Base-by-base conservation (phyloP, 2,113 vertebrate genomes). In the Colaptes auratus region DNA sequence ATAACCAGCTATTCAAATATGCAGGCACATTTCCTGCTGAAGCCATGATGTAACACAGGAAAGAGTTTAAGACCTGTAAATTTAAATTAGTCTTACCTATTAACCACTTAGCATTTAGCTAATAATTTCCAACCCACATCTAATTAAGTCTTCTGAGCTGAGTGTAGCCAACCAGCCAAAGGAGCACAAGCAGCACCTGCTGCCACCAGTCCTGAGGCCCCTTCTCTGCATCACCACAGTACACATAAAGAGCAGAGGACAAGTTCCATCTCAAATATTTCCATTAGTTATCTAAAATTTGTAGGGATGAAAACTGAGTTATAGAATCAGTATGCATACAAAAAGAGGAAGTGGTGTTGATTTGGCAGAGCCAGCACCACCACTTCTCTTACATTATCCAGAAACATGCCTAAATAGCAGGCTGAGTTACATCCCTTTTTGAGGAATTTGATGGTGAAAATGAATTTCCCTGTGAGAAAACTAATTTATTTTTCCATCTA, bases 11-110 rank as follows among this genome's bases (percentile, higher is more conserved):
- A 7, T 16, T 48, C 11, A 39, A 56, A 4, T 6, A 11, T 2
- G 1, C 20, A 3, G 0, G 0, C 7, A 36, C 7, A 17, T 13
- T 3, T 25, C 3, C 27, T 15, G 6, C 20, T 44, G 2, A 66
- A 82, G 18, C 3, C 4, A 7, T 5, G 0, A 7, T 4, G 17
- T 1, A 0, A 7, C 19, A 71, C 28, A 75, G 27, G 16, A 55
- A 73, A 65, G 3, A 55, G 1, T 13, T 59, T 60, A 88, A 86
- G 6, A 11, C 33, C 14, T 55, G 13, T 33, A 71, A 39, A 64
- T 79, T 89, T 82, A 67, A 81, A 33, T 67, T 25, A 65, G 55
- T 64, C 28, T 53, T 35, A 35, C 28, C 53, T 61, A 58, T 93
- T 77, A 83, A 72, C 25, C 31, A 66, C 31, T 88, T 74, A 71